These are phyloP conservation scores for Heliornis fulica DNA, from an alignment of 2,113 vertebrate genomes.

Conservation along the genomic window DNA sequence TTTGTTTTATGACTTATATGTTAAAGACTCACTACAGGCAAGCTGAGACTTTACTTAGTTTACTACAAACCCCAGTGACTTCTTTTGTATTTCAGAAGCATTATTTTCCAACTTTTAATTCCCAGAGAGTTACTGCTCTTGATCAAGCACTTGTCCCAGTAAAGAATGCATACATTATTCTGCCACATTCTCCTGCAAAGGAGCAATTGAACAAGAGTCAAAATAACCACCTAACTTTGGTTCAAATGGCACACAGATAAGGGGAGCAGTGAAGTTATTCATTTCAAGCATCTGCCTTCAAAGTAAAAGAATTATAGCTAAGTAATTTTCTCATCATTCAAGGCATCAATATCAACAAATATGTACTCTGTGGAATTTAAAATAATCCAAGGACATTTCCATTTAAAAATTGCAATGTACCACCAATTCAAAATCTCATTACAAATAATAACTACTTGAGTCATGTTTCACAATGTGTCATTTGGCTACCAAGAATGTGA, in stretches of 20 bases:
- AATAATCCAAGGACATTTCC: background rate
- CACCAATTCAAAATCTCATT: conserved; percentile 19
- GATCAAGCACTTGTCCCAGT: background rate
- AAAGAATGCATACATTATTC: background rate
- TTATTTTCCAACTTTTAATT: background rate
- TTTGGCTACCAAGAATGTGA: background rate
- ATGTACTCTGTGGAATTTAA: background rate
- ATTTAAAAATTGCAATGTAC: background rate
- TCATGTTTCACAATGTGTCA: background rate
- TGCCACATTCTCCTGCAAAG: background rate
- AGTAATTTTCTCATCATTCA: conserved; percentile 27
- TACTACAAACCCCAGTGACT: background rate
- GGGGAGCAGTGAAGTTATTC: background rate
- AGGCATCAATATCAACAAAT: conserved; percentile 9
- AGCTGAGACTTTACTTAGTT: background rate
- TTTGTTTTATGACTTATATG: background rate
- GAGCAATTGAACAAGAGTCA: background rate
- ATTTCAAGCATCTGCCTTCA: background rate
- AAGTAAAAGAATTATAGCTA: background rate
- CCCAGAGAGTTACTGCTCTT: background rate
- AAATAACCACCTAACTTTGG: background rate
- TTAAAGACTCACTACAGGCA: background rate
- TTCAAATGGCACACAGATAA: background rate
- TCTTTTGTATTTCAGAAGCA: background rate
- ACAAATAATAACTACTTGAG: conserved; percentile 6